A percentile compares a stretch with the other conserved stretches of the same genome.
phyloP scores from a whole-genome alignment of 2,113 vertebrate species.

The Siphamia tubifer region DNA sequence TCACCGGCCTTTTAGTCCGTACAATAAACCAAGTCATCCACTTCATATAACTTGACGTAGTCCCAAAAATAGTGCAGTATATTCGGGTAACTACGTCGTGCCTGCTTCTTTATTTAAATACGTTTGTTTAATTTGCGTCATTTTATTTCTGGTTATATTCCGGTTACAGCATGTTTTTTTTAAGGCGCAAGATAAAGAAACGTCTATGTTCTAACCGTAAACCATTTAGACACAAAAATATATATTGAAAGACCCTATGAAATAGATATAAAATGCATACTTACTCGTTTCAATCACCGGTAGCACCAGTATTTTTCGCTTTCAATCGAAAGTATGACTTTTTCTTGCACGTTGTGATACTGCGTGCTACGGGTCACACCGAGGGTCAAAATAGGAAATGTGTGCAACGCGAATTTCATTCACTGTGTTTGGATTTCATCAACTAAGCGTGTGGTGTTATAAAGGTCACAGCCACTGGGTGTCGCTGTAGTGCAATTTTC shows the following conservation, averaged over 20 bases:
- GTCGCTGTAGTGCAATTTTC: background rate
- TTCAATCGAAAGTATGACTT: background rate
- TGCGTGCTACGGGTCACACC: slow-evolving; percentile 64
- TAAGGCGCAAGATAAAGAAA: no score
- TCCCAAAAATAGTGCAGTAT: fast-evolving
- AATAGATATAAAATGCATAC: slow-evolving; percentile 16
- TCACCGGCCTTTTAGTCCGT: background rate
- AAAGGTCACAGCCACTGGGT: background rate
- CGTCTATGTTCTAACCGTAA: no score
- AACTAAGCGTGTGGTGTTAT: no score
- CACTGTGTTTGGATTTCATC: no score
- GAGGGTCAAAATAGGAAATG: slow-evolving; percentile 39
- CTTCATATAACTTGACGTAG: no score
- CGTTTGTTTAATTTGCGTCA: background rate
- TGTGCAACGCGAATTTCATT: no score
- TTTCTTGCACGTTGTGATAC: slow-evolving; percentile 55
- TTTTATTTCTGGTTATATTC: no score
- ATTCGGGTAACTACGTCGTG: background rate
- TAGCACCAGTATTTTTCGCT: background rate
- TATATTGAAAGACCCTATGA: no score
- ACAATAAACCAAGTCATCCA: background rate
- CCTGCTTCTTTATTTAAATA: fast-evolving
- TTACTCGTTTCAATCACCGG: slow-evolving; percentile 10
- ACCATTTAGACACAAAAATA: no score
- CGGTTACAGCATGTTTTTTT: no score